A percentile compares a stretch with the other conserved stretches of the same genome.
These are phyloP conservation scores for Chromoteleia sp. DNA, from an alignment of 2,888 invertebrate genomes.

Conservation along the genomic window DNA sequence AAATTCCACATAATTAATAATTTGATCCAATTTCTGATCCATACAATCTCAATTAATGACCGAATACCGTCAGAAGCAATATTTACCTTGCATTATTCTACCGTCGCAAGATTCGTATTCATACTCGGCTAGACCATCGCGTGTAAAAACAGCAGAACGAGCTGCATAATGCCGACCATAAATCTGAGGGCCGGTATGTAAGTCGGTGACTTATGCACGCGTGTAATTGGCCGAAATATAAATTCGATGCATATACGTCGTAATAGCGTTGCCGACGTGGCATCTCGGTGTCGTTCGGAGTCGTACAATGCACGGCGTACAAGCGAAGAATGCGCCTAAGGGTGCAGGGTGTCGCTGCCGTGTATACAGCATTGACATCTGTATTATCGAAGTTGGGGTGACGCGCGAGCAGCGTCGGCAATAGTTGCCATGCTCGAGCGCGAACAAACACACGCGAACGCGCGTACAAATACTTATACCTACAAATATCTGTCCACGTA, in stretches of 20 bases:
- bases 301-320: slow-evolving; percentile 51
- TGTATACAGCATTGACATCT: slow-evolving; percentile 81
- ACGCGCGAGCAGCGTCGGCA: slow-evolving; percentile 20
- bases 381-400: slow-evolving; percentile 83
- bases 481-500: no score
- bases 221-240: slow-evolving; percentile 62
- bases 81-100: slow-evolving; percentile 9
- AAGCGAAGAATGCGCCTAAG: slow-evolving; percentile 65
- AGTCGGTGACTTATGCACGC: slow-evolving; percentile 44
- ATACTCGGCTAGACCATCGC: slow-evolving; percentile 23
- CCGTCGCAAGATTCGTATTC: slow-evolving; percentile 15
- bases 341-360: slow-evolving; percentile 66
- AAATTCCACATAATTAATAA: no score
- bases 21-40: no score
- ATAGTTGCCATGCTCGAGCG: background rate
- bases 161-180: slow-evolving; percentile 49
- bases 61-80: background rate
- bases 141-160: slow-evolving; percentile 5
- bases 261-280: slow-evolving; percentile 24
- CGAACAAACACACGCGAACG: slow-evolving; percentile 41
- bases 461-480: no score
- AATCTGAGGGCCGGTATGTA: slow-evolving; percentile 32
- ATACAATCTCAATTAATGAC: no score
- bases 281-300: slow-evolving; percentile 21
- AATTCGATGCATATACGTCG: slow-evolving; percentile 41